These are phyloP conservation scores for Percopsis transmontana DNA, from an alignment of 2,113 vertebrate species.

Conservation along the genomic window DNA sequence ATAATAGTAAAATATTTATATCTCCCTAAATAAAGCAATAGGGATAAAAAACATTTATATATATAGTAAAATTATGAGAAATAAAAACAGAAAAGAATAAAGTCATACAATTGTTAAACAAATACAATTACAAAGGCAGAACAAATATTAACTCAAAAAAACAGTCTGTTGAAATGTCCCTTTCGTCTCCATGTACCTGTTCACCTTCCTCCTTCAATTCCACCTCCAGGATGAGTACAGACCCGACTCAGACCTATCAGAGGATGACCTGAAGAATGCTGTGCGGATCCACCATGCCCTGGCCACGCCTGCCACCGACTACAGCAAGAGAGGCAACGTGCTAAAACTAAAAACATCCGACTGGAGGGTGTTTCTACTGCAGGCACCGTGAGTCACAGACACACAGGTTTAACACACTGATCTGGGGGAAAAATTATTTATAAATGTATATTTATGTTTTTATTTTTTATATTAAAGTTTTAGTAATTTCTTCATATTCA, in stretches of 20 bases:
- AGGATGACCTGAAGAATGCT: conserved; percentile 95
- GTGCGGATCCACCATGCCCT: conserved; percentile 93
- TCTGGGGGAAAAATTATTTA: no score
- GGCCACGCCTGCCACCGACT: conserved; percentile 92
- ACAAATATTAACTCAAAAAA: background rate
- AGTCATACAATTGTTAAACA: no score
- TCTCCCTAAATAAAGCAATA: no score
- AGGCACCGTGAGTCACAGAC: conserved; percentile 93
- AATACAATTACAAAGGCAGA: no score
- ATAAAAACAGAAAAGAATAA: no score
- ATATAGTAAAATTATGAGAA: no score
- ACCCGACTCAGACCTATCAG: conserved; percentile 92
- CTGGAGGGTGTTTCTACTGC: conserved; percentile 97
- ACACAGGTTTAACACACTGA: no score
- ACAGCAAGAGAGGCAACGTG: conserved; percentile 94
- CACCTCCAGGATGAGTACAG: conserved; percentile 91
- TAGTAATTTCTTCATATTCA: no score
- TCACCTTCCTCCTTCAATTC: background rate
- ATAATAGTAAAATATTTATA: no score
- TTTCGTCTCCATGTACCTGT: background rate
- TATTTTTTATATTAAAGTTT: no score
- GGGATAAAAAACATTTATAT: no score
- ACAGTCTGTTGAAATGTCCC: background rate
- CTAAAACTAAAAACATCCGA: conserved; percentile 96
- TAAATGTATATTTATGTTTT: no score